These are phyloP conservation scores for Meloidogyne exigua DNA, from an alignment of 1,140 invertebrate species.

Conservation along the genomic window DNA sequence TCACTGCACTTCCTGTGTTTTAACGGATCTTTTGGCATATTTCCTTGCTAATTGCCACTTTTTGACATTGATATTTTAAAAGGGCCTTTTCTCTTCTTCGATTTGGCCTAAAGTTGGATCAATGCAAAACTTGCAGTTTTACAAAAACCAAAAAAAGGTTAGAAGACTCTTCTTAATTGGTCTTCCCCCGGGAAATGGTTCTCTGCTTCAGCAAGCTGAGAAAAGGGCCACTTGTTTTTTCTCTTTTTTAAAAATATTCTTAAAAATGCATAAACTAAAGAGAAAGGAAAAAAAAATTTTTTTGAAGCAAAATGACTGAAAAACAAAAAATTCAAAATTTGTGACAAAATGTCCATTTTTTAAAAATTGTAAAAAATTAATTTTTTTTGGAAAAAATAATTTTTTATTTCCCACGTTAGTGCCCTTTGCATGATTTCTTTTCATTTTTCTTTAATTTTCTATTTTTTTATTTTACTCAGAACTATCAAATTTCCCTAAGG, in stretches of 20 bases:
- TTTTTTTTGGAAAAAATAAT: background rate
- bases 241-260: background rate
- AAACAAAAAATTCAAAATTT: background rate
- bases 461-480: slow-evolving; percentile 3
- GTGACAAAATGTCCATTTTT: background rate
- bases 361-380: background rate
- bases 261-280: background rate
- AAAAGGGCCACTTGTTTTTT: background rate
- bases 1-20: background rate
- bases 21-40: background rate
- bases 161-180: slow-evolving; percentile 14
- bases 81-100: background rate
- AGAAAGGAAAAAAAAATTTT: background rate
- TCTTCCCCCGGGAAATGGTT: slow-evolving; percentile 15
- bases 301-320: background rate
- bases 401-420: background rate
- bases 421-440: slow-evolving; percentile 4
- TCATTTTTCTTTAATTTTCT: slow-evolving; percentile 4
- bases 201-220: background rate
- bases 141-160: background rate
- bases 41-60: background rate
- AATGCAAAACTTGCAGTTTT: background rate
- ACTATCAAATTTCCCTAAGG: slow-evolving; percentile 2
- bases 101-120: slow-evolving; percentile 8
- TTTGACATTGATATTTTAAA: background rate